Conservation (phyloP, 2,797 vertebrate genomes). For the Steatocranus sp. region DNA sequence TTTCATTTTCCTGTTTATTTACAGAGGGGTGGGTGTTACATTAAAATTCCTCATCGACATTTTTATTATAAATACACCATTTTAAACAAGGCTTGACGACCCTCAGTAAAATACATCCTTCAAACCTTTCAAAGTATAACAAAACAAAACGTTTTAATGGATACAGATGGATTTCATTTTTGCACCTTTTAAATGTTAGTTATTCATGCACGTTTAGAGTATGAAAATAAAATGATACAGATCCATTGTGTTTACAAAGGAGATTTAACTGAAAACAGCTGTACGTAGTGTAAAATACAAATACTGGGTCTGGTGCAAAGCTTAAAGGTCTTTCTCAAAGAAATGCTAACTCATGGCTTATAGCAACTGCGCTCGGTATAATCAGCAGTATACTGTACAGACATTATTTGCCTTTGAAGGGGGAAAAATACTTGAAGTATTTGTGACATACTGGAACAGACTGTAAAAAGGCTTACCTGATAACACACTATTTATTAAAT, state of each 20-base stretch:
- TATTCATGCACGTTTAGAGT: slow-evolving; percentile 74
- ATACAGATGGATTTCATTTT: slow-evolving; percentile 49
- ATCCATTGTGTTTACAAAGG: slow-evolving; percentile 57
- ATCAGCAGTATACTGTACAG: slow-evolving; percentile 42
- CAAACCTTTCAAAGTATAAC: slow-evolving; percentile 60
- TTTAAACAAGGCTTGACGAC: slow-evolving; percentile 66
- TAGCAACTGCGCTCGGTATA: slow-evolving; percentile 25
- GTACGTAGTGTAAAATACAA: slow-evolving; percentile 41
- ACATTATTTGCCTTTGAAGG: slow-evolving; percentile 21
- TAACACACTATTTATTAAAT: slow-evolving; percentile 24
- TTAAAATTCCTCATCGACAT: slow-evolving; percentile 68
- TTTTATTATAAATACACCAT: slow-evolving; percentile 75
- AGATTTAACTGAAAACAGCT: slow-evolving; percentile 37
- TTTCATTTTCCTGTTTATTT: slow-evolving; percentile 77
- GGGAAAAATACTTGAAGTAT: background rate
- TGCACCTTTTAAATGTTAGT: slow-evolving; percentile 70
- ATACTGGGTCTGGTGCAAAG: slow-evolving; percentile 61
- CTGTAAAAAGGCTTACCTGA: slow-evolving; percentile 44
- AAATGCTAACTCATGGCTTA: slow-evolving; percentile 52
- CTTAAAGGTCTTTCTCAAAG: slow-evolving; percentile 61
- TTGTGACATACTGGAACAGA: slow-evolving; percentile 14
- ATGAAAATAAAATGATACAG: slow-evolving; percentile 68
- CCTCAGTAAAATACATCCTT: slow-evolving; percentile 73
- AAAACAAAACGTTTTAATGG: slow-evolving; percentile 52
- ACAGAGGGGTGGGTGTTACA: slow-evolving; percentile 73